These are phyloP conservation scores for Rhynchophorus ferrugineus DNA, from an alignment of 1,140 invertebrate species.

Conservation along the genomic window DNA sequence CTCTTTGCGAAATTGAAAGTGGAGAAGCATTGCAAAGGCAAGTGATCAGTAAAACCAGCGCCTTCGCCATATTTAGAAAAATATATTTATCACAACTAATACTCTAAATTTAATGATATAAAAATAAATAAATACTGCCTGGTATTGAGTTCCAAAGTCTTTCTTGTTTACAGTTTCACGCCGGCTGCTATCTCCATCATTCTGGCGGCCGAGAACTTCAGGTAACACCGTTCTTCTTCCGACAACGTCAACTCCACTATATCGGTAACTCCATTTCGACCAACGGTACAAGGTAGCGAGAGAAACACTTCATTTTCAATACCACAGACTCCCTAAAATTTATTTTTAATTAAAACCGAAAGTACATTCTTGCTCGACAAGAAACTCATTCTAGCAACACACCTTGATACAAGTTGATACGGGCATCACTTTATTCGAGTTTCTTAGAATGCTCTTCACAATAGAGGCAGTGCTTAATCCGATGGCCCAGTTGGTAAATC, in stretches of 20 bases:
- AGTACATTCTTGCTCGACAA: not conserved
- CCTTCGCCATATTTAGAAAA: no score
- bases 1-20: no score
- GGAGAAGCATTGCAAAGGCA: no score
- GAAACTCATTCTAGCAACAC: conserved; percentile 32
- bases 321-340: conserved; percentile 47
- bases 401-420: conserved; percentile 76
- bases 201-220: conserved; percentile 61
- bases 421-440: conserved; percentile 68
- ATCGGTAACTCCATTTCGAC: conserved; percentile 66
- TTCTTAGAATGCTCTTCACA: conserved; percentile 57
- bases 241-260: conserved; percentile 71
- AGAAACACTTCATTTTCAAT: conserved; percentile 78
- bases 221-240: conserved; percentile 52
- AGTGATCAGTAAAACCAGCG: no score
- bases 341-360: not conserved
- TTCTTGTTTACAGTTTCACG: conserved; percentile 52
- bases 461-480: conserved; percentile 55
- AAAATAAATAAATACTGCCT: no score
- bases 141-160: no score
- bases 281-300: conserved; percentile 73
- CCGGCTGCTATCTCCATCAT: conserved; percentile 61
- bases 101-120: no score
- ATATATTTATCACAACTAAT: no score
- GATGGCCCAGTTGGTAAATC: conserved; percentile 85